Evolutionary conservation across 2,888 invertebrate species (phyloP), one percentile per base, ranked within the genome.

Genomic region (Peribatodes rhomboidaria): DNA sequence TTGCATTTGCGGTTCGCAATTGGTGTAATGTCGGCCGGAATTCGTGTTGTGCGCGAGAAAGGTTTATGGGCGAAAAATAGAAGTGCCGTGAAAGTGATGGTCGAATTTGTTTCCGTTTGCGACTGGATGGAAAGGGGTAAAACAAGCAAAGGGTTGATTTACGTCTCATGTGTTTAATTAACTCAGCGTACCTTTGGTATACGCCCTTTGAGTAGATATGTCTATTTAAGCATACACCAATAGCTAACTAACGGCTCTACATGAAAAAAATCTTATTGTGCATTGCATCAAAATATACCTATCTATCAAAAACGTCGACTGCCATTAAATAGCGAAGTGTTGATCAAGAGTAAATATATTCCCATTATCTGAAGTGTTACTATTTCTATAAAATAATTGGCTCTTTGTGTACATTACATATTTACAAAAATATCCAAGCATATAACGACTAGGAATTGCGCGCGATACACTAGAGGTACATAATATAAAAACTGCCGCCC

Each of bases 401-500:
- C n/a, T n/a, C n/a, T n/a, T n/a, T n/a, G 2, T 4, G 6, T 37
- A 18, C 18, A 14, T 22, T 7, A 46, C 13, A 20, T 22, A 74
- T 9, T n/a, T 6, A 14, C 7, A 77, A 79, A 81, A 84, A 83
- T 86, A 85, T 85, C 83, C 82, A 81, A 83, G 84, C 85, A 76
- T 73, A 80, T 68, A 77, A 74, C 71, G 53, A 85, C 87, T 87
- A 89, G 79, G 83, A 80, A 89, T 85, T 46, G 52, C 46, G 39
- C 78, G 84, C 77, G 74, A 87, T 90, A 86, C n/a, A n/a, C n/a
- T n/a, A n/a, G n/a, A n/a, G n/a, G 6, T 27, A 27, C 87, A 87
- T 89, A 87, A 88, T 83, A 85, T 82, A 85, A 88, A 89, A 92
- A 90, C 86, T 88, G 86, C 83, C 86, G 84, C 83, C n/a, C 87